phyloP scores from a whole-genome alignment of 1,140 invertebrate species.

The Drosophila sp. region DNA sequence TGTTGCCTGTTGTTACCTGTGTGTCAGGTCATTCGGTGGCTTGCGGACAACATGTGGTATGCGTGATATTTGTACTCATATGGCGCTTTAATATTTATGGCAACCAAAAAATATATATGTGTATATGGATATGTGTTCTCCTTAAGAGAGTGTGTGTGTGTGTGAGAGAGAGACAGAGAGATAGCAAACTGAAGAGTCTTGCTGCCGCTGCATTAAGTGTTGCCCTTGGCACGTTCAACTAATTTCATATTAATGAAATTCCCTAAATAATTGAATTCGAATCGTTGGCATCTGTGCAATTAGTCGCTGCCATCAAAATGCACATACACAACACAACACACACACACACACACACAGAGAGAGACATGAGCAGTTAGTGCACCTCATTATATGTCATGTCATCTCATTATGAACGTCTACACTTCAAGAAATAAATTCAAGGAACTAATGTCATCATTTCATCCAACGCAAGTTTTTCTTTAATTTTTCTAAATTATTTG shows the following conservation, averaged over 20 bases:
- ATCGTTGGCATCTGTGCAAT: conserved; percentile 66
- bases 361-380: conserved; percentile 31
- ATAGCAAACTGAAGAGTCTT: not conserved
- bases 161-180: not conserved
- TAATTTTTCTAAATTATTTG: too few relatives aligned
- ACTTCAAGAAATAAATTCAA: not conserved
- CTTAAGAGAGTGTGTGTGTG: conserved; percentile 9
- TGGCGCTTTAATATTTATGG: conserved; percentile 63
- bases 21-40: conserved; percentile 18
- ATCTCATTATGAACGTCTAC: conserved; percentile 67
- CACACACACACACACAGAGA: conserved; percentile 24
- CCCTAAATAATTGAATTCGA: conserved; percentile 81
- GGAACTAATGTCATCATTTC: too few relatives aligned
- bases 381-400: conserved; percentile 80
- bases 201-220: conserved; percentile 54
- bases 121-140: conserved; percentile 19
- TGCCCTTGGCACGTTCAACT: conserved; percentile 74
- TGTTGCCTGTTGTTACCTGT: conserved; percentile 17
- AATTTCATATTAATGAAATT: conserved; percentile 82
- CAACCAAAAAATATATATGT: conserved; percentile 35
- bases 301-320: conserved; percentile 54
- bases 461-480: too few relatives aligned
- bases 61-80: conserved; percentile 57
- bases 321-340: conserved; percentile 36
- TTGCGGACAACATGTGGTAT: conserved; percentile 62